A percentile compares a stretch with the other conserved stretches of the same genome.
These are phyloP conservation scores for Stomatorhinus ivindoensis DNA, from an alignment of 2,113 vertebrate genomes.

Conservation along the genomic window DNA sequence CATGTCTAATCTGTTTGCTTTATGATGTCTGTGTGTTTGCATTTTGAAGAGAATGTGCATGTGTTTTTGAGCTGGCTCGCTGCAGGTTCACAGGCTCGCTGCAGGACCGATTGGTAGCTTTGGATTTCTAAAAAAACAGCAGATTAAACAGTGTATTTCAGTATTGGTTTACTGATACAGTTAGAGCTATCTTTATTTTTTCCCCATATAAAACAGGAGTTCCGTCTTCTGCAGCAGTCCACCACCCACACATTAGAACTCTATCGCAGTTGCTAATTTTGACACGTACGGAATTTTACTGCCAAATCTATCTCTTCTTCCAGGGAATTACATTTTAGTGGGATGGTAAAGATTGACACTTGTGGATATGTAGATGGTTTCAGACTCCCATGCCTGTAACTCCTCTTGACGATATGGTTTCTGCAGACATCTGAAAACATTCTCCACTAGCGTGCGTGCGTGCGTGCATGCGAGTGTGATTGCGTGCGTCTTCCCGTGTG, in stretches of 20 bases:
- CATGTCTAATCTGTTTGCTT: not conserved
- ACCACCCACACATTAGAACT: not conserved
- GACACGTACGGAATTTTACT: not conserved
- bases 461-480: not conserved
- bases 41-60: not conserved
- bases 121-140: not conserved
- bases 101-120: not conserved
- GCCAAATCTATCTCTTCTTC: not conserved
- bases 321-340: not conserved
- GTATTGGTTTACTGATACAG: not conserved
- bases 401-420: not conserved
- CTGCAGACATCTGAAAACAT: not conserved
- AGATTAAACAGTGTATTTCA: not conserved
- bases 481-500: not conserved
- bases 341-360: not conserved
- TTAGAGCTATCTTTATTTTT: not conserved
- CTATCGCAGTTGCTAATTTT: not conserved
- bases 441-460: not conserved
- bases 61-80: not conserved
- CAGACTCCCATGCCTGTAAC: not conserved
- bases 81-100: too few relatives aligned
- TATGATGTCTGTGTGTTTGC: not conserved
- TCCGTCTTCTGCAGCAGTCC: not conserved
- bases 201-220: not conserved
- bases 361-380: not conserved